A percentile compares a stretch with the other conserved stretches of the same genome.
phyloP scores from a whole-genome alignment of 2,797 vertebrate species.

The Pteronotus mesoamericanus region DNA sequence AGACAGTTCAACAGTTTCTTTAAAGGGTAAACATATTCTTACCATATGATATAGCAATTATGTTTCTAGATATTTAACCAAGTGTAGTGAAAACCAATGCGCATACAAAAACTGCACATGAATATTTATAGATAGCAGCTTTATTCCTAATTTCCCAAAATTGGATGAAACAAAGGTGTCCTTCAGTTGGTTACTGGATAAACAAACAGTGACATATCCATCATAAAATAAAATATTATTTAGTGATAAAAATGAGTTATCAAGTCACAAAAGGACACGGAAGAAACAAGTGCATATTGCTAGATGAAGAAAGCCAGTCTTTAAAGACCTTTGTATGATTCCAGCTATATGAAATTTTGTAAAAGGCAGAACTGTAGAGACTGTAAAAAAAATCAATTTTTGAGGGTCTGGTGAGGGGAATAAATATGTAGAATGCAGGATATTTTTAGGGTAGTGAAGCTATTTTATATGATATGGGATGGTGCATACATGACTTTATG shows the following conservation, averaged over 20 bases:
- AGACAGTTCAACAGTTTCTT: neutral
- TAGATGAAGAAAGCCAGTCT: neutral
- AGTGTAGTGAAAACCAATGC: neutral
- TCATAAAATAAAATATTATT: neutral
- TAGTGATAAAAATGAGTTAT: neutral
- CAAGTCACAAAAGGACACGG: neutral
- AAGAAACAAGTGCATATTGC: neutral
- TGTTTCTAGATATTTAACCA: neutral
- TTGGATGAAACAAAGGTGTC: neutral
- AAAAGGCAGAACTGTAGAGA: neutral
- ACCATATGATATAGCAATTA: neutral
- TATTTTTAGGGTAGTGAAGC: neutral
- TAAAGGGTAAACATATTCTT: neutral
- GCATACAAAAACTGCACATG: neutral
- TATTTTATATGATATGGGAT: neutral
- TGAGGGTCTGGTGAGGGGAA: neutral
- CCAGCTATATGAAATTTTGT: neutral
- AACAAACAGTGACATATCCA: neutral
- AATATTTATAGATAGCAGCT: neutral
- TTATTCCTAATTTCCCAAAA: neutral
- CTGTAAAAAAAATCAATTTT: neutral
- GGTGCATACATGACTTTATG: neutral
- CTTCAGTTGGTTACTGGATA: neutral
- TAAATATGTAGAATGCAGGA: neutral
- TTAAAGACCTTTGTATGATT: neutral